Conservation (phyloP, 2,113 vertebrate genomes). For the Callorhinus ursinus region DNA sequence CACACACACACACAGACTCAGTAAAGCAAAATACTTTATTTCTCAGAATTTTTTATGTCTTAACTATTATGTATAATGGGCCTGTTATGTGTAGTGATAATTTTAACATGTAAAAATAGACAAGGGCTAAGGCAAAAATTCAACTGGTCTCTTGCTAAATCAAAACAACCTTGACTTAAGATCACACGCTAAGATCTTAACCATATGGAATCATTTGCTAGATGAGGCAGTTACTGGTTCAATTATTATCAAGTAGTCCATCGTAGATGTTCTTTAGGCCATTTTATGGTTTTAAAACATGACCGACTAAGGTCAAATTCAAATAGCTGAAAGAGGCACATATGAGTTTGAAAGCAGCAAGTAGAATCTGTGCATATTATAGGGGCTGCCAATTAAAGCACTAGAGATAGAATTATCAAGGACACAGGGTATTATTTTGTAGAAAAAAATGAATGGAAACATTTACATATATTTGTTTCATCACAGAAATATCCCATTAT, state of each 20-base stretch:
- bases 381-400: neutral
- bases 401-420: neutral
- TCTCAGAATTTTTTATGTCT: neutral
- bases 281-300: slow-evolving; percentile 10
- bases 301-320: neutral
- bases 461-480: slow-evolving; percentile 27
- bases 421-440: neutral
- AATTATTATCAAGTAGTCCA: neutral
- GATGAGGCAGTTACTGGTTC: neutral
- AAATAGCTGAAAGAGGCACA: neutral
- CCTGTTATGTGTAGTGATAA: neutral
- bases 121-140: neutral
- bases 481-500: neutral
- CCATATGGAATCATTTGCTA: neutral
- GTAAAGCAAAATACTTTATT: neutral
- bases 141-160: slow-evolving; percentile 8
- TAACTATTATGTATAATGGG: neutral
- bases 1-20: neutral
- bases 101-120: neutral
- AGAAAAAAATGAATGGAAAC: neutral
- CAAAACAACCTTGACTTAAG: neutral
- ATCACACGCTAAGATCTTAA: neutral
- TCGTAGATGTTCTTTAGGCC: neutral
- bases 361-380: neutral
- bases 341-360: neutral